phyloP scores from a whole-genome alignment of 2,113 vertebrate genomes.

The Anguilla japonica region DNA sequence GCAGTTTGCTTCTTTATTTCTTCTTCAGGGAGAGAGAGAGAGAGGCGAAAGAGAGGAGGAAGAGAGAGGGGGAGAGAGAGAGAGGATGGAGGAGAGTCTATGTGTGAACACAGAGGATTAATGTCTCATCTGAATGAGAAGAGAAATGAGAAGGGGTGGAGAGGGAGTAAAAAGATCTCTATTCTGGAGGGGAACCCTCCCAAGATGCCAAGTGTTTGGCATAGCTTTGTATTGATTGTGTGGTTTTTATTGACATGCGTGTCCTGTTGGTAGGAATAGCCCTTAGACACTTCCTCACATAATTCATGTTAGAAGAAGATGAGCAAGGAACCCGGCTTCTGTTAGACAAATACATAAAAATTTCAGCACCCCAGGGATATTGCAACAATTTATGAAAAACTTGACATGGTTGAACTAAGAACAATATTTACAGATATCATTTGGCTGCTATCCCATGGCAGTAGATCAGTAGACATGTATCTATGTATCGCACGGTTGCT shows the following conservation, averaged over 20 bases:
- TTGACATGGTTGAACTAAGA: background rate
- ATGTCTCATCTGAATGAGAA: slow-evolving; percentile 32
- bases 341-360: background rate
- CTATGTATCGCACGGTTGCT: background rate
- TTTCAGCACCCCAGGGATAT: background rate
- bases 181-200: slow-evolving; percentile 3
- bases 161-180: background rate
- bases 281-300: background rate
- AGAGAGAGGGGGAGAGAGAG: background rate
- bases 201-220: slow-evolving; percentile 18
- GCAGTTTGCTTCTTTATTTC: background rate
- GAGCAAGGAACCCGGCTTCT: background rate
- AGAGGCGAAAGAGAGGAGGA: background rate
- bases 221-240: slow-evolving; percentile 37
- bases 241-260: slow-evolving; percentile 36
- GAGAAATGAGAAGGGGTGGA: background rate
- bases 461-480: background rate
- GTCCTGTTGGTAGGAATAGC: slow-evolving; percentile 4
- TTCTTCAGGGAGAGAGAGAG: background rate
- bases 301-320: background rate
- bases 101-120: slow-evolving; percentile 26
- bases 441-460: background rate
- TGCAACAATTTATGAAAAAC: background rate
- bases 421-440: background rate
- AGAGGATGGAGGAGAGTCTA: background rate